Base-by-base conservation (phyloP, 2,797 vertebrate species). In the Chaetophractus vellerosus region DNA sequence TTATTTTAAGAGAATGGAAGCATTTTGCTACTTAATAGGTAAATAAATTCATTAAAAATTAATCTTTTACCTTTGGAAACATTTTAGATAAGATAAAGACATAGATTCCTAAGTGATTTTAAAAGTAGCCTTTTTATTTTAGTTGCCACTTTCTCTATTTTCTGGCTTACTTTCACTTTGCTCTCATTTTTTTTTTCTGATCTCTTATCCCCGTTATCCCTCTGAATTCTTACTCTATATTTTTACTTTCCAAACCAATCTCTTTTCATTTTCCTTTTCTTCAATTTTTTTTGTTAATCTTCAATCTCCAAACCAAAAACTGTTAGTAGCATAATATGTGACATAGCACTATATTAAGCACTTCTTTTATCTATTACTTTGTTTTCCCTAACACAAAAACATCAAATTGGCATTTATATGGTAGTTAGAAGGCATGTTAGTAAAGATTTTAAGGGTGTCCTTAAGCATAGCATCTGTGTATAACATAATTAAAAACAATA, bases 21-120 rank as follows among this genome's bases (percentile, higher is more conserved):
- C 9, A 31, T 81, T 75, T 68, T 84, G 21, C 19, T 88, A 55
- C 1, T 59, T 59, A 91, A 41, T 78, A 89, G 18, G 9, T 74
- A 64, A 66, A 57, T 55, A 61, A 81, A 68, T 0, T 19, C 80
- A 2, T 24, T 28, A 12, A 86, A 59, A 36, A 38, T 2, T 38
- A 71, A 45, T 41, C n/a, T 72, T 88, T 93, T 76, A 28, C 45
- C 31, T 79, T 96, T 90, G 3, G 28, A 63, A 1, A 14, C n/a
- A 94, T 48, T 74, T 74, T 74, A 86, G 26, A 90, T 55, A 81
- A 38, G 50, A 28, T 86, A 6, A 86, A 68, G 52, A 82, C 19
- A 36, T 14, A 89, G 7, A 68, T 1, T 2, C 41, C 33, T 84
- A 63, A 88, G 10, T 45, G 18, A 41, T 79, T 71, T 57, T 16